Percentiles rank a stretch among this genome's conserved stretches.
These are phyloP conservation scores for Fringilla coelebs DNA, from an alignment of 2,797 vertebrate species.

Conservation along the genomic window DNA sequence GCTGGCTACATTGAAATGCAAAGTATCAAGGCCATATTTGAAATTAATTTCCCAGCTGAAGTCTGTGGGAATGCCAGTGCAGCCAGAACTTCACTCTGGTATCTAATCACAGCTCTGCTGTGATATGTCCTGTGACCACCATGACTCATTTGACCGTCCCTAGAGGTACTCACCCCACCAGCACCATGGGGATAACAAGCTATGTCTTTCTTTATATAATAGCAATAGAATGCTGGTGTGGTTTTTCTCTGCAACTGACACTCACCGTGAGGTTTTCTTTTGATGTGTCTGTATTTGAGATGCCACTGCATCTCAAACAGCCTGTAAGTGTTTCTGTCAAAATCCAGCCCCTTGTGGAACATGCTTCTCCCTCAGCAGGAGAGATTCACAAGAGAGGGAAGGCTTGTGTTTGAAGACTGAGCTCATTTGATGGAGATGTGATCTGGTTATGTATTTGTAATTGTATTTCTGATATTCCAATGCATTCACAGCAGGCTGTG, in stretches of 20 bases:
- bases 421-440: background rate
- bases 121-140: constrained; percentile 26
- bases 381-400: background rate
- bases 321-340: background rate
- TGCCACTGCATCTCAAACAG: background rate
- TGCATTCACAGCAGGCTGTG: background rate
- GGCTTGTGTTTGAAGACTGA: background rate
- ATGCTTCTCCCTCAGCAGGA: background rate
- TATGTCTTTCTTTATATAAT: accelerated
- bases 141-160: background rate
- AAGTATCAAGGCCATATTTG: background rate
- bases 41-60: background rate
- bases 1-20: accelerated
- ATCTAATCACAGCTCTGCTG: background rate
- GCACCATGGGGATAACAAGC: accelerated
- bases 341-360: background rate
- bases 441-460: background rate
- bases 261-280: background rate
- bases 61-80: background rate
- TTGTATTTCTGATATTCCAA: accelerated
- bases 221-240: background rate
- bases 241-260: background rate
- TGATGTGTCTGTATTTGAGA: background rate
- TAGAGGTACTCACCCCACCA: background rate
- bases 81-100: background rate